Evolutionary conservation across 2,113 vertebrate genomes (phyloP).

Genomic region (Eptesicus fuscus): DNA sequence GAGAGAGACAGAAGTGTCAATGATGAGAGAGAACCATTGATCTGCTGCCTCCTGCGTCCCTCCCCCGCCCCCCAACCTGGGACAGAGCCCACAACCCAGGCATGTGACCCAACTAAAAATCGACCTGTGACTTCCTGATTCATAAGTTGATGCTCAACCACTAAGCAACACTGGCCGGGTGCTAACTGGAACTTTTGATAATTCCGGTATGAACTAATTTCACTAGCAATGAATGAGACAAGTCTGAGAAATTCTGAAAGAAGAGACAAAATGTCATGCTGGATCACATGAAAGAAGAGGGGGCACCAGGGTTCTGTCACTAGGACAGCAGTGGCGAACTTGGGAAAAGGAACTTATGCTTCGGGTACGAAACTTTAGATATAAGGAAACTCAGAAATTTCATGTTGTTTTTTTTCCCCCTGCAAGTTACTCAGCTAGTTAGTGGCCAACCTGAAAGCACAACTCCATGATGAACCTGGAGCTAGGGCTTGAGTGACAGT

Average conservation of each 20-base stretch:
- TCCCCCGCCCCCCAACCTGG: too few relatives aligned
- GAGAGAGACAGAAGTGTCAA: too few relatives aligned
- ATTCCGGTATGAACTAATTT: neutral
- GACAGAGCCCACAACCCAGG: too few relatives aligned
- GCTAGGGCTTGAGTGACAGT: neutral
- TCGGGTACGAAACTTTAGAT: neutral
- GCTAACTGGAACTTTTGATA: neutral
- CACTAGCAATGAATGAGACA: neutral
- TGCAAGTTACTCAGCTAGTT: neutral
- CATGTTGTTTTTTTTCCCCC: neutral
- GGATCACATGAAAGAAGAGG: neutral
- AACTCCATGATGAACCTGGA: neutral
- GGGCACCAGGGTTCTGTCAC: neutral
- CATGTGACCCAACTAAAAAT: too few relatives aligned
- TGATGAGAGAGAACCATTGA: too few relatives aligned
- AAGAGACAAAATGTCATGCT: neutral
- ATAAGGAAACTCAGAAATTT: neutral
- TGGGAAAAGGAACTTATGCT: neutral
- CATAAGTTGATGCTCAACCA: too few relatives aligned
- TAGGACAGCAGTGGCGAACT: neutral
- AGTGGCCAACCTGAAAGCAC: neutral
- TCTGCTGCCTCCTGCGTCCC: too few relatives aligned
- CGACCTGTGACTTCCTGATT: too few relatives aligned
- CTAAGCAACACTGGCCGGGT: too few relatives aligned
- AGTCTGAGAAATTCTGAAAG: neutral